A percentile compares a stretch with the other conserved stretches of the same genome.
phyloP scores from a whole-genome alignment of 2,888 invertebrate species.

The Phania funesta region DNA sequence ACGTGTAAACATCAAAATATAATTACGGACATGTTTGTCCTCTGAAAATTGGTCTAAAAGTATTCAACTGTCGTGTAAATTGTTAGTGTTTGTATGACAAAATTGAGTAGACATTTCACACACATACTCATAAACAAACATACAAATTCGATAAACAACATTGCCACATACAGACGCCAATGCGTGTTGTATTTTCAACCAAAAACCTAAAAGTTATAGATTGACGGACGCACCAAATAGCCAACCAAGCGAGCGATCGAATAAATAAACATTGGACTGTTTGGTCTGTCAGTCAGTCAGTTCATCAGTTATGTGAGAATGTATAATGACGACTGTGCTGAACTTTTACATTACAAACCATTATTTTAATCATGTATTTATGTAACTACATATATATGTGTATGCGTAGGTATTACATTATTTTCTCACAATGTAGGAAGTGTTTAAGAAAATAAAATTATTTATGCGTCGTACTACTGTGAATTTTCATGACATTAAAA shows the following conservation, averaged over 20 bases:
- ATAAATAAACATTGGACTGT: slow-evolving; percentile 12
- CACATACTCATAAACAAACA: neutral
- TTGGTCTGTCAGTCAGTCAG: neutral
- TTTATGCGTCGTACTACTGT: too few relatives aligned
- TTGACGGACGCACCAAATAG: slow-evolving; percentile 34
- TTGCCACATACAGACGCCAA: slow-evolving; percentile 30
- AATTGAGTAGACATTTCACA: slow-evolving; percentile 19
- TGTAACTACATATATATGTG: too few relatives aligned
- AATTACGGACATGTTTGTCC: slow-evolving; percentile 68
- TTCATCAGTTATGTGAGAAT: slow-evolving; percentile 1
- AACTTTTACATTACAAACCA: neutral
- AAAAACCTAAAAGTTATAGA: slow-evolving; percentile 47
- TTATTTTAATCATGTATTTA: slow-evolving; percentile 1
- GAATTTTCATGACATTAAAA: too few relatives aligned
- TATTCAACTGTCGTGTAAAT: slow-evolving; percentile 58
- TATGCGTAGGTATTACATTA: neutral
- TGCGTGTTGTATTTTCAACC: slow-evolving; percentile 57
- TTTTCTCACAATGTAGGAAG: neutral
- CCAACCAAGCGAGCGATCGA: slow-evolving; percentile 25
- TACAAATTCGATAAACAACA: neutral
- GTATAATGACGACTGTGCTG: neutral
- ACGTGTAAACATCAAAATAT: slow-evolving; percentile 70
- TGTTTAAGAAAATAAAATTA: neutral
- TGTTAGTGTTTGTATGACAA: slow-evolving; percentile 36
- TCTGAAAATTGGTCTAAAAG: slow-evolving; percentile 57